These are phyloP conservation scores for Myotis vivesi DNA, from an alignment of 2,797 vertebrate genomes.

Conservation along the genomic window DNA sequence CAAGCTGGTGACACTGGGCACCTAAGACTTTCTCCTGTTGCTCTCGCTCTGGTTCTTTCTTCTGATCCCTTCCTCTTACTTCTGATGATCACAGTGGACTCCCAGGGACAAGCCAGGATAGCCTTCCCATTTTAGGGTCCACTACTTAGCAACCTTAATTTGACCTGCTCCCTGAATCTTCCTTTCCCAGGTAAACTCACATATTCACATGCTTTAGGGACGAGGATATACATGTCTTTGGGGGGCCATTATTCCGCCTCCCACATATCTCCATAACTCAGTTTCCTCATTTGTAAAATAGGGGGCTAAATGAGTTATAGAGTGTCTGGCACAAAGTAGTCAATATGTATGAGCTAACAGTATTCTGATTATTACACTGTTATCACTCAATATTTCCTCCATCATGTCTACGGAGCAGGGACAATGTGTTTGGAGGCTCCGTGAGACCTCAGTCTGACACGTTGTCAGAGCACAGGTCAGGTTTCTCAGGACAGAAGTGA, in stretches of 20 bases:
- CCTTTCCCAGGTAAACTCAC: neutral
- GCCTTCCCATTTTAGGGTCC: neutral
- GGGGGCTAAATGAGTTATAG: neutral
- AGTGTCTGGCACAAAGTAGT: neutral
- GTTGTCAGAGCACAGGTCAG: neutral
- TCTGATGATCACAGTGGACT: neutral
- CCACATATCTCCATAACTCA: neutral
- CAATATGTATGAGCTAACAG: too few relatives aligned
- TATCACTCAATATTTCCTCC: neutral
- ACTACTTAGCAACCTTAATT: neutral
- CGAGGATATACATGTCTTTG: neutral
- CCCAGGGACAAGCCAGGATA: neutral
- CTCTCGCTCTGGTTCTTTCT: neutral
- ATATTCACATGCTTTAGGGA: neutral
- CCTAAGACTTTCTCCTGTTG: neutral
- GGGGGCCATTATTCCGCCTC: neutral
- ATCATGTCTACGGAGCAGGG: rapidly evolving
- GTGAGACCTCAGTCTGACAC: neutral
- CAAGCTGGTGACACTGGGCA: neutral
- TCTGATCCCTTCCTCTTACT: neutral
- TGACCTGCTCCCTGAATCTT: neutral
- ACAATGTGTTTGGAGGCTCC: neutral
- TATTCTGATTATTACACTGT: too few relatives aligned
- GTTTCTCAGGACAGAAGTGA: neutral
- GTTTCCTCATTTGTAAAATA: neutral